phyloP scores from a whole-genome alignment of 2,113 vertebrate genomes.

The Rhombomys opimus region DNA sequence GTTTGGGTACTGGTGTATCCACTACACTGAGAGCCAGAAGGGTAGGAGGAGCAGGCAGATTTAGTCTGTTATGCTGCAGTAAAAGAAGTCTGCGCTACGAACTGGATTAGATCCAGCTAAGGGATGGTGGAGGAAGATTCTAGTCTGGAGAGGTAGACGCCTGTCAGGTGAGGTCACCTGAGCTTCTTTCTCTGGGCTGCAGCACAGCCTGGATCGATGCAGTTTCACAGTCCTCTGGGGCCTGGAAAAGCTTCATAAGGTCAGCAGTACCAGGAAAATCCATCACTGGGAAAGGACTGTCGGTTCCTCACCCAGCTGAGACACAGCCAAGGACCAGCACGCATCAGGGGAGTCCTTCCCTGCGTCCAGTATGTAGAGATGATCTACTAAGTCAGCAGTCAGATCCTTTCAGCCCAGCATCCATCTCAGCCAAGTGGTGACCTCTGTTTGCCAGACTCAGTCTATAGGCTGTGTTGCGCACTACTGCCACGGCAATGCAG shows the following conservation, averaged over 20 bases:
- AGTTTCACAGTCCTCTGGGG: neutral
- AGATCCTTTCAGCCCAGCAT: neutral
- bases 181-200: neutral
- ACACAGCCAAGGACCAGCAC: neutral
- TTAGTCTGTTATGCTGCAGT: neutral
- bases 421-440: neutral
- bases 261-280: neutral
- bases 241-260: neutral
- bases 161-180: neutral
- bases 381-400: neutral
- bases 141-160: neutral
- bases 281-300: neutral
- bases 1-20: neutral
- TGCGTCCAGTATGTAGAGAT: neutral
- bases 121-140: neutral
- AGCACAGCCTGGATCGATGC: neutral
- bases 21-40: neutral
- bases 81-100: neutral
- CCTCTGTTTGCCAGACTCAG: neutral
- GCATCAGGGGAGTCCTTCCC: neutral
- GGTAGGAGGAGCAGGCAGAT: neutral
- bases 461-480: rapidly evolving
- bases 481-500: rapidly evolving
- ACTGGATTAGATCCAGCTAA: neutral
- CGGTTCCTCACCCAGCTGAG: neutral